Conservation (phyloP, 2,797 vertebrate species). For the Onychomys arenicola region DNA sequence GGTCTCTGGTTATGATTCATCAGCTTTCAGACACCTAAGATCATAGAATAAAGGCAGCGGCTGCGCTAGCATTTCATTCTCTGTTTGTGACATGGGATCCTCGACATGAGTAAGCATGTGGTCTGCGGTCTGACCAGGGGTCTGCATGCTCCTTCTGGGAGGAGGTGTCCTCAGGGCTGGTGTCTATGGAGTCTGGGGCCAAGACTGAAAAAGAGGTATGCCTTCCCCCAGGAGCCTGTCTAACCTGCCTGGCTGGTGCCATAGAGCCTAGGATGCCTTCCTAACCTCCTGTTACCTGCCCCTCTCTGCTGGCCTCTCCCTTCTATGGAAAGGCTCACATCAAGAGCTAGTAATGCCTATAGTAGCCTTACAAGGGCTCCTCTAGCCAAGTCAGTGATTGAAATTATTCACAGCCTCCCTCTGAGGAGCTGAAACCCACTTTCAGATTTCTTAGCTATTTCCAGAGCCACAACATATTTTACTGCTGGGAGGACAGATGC, state of each 20-base stretch:
- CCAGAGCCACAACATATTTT: constrained; percentile 77
- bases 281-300: background rate
- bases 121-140: background rate
- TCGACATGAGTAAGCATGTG: background rate
- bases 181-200: background rate
- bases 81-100: background rate
- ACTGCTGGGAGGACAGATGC: constrained; percentile 83
- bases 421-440: constrained; percentile 65
- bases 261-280: background rate
- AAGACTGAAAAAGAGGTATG: background rate
- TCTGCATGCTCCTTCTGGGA: background rate
- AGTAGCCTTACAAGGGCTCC: background rate
- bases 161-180: background rate
- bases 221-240: background rate
- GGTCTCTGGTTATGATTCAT: background rate
- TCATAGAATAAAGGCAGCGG: background rate
- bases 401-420: constrained; percentile 60
- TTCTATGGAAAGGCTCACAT: background rate
- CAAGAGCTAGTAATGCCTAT: background rate
- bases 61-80: background rate
- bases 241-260: background rate
- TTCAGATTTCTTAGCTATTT: constrained; percentile 76
- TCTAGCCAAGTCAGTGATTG: constrained; percentile 50
- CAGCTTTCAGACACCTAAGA: background rate
- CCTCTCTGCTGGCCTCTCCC: background rate